Evolutionary conservation across 2,113 vertebrate species (phyloP).

Genomic region (Clarias magur): DNA sequence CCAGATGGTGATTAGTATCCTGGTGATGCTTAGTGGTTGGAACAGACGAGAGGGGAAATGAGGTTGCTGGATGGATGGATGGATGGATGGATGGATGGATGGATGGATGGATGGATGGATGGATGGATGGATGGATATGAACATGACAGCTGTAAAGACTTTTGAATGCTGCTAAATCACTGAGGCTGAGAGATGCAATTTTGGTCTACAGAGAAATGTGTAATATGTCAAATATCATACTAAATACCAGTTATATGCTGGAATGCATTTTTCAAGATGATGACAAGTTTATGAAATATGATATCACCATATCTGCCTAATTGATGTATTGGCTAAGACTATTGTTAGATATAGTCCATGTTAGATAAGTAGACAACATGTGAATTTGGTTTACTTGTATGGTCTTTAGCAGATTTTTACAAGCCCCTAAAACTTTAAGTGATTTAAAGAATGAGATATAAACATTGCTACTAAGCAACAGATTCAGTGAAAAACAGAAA

Average conservation of each 20-base stretch:
- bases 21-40: no score
- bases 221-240: not conserved
- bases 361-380: not conserved
- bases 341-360: not conserved
- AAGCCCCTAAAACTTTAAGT: conserved; percentile 11
- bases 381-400: not conserved
- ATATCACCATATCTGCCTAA: not conserved
- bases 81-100: not conserved
- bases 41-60: no score
- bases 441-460: not conserved
- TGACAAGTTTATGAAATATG: not conserved
- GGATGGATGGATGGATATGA: not conserved
- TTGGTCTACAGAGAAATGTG: not conserved
- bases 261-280: not conserved
- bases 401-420: not conserved
- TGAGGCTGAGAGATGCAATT: not conserved
- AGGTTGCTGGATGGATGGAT: not conserved
- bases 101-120: not conserved
- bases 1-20: no score
- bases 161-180: not conserved
- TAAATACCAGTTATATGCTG: not conserved
- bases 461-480: not conserved
- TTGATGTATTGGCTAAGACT: not conserved
- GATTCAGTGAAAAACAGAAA: not conserved
- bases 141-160: not conserved